Evolutionary conservation across 2,797 vertebrate species (phyloP).

Genomic region (Sebastes miniatus): DNA sequence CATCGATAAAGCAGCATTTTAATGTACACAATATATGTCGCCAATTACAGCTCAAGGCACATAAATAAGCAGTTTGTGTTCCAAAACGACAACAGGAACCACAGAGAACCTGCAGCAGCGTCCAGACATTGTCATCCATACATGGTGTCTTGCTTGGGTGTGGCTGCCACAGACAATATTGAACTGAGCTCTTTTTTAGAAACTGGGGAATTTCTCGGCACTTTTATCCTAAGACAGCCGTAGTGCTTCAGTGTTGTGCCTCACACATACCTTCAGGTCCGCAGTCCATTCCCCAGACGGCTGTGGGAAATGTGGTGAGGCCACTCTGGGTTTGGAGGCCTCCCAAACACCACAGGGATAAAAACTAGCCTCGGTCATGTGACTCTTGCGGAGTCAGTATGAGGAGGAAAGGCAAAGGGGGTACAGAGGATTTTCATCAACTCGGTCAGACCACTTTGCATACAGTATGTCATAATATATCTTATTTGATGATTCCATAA

Average conservation of each 20-base stretch:
- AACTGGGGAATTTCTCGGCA: slow-evolving; percentile 70
- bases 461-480: neutral
- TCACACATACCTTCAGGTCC: slow-evolving; percentile 78
- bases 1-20: neutral
- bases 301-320: slow-evolving; percentile 77
- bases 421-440: slow-evolving; percentile 2
- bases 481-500: neutral
- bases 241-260: slow-evolving; percentile 68
- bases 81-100: slow-evolving; percentile 12
- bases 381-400: slow-evolving; percentile 32
- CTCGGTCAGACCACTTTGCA: neutral
- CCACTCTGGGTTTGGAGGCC: slow-evolving; percentile 80
- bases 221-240: slow-evolving; percentile 74
- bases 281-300: slow-evolving; percentile 78
- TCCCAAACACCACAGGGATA: slow-evolving; percentile 72
- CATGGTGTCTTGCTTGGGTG: slow-evolving; percentile 64
- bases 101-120: slow-evolving; percentile 37
- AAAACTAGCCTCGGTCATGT: slow-evolving; percentile 59
- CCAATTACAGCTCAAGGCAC: neutral
- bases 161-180: slow-evolving; percentile 66
- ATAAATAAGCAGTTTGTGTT: slow-evolving; percentile 5
- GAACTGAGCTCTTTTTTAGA: slow-evolving; percentile 69
- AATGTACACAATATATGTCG: neutral
- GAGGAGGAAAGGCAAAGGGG: neutral
- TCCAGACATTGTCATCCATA: slow-evolving; percentile 55